Evolutionary conservation across 23 tunicate genomes (phyloP).

Genomic region (Ciona savignyi): DNA sequence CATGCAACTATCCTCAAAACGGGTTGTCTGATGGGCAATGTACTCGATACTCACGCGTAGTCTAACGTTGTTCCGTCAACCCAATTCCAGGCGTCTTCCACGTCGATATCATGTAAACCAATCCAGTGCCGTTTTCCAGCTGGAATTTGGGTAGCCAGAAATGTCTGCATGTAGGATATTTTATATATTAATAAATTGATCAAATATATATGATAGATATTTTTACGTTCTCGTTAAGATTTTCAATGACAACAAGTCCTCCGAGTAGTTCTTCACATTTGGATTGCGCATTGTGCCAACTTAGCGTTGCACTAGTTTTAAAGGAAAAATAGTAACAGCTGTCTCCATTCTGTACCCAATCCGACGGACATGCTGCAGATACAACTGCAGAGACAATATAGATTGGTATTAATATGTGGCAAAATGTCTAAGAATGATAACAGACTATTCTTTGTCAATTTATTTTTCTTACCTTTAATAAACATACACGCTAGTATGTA

Average conservation of each 20-base stretch:
- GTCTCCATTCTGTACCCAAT: slow-evolving; percentile 40
- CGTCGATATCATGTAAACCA: slow-evolving; percentile 65
- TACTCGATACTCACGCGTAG: background rate
- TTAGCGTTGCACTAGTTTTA: background rate
- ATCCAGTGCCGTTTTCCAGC: slow-evolving; percentile 6
- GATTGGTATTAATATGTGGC: too few species aligned
- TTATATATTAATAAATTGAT: background rate
- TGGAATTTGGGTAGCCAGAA: slow-evolving; percentile 11
- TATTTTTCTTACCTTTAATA: too few species aligned
- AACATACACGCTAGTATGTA: too few species aligned
- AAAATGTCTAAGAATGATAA: too few species aligned
- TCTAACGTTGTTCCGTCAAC: slow-evolving; percentile 52
- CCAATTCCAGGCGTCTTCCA: slow-evolving; percentile 71
- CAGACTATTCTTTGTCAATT: too few species aligned
- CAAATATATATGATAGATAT: background rate
- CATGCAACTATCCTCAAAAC: too few species aligned
- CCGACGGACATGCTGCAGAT: slow-evolving; percentile 57
- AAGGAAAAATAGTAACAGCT: slow-evolving; percentile 58
- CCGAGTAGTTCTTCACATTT: slow-evolving; percentile 40
- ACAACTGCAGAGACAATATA: too few species aligned
- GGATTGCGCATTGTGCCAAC: slow-evolving; percentile 88
- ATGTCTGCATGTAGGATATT: slow-evolving; percentile 9
- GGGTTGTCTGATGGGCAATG: too few species aligned
- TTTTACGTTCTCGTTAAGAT: slow-evolving; percentile 57
- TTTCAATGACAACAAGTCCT: slow-evolving; percentile 44